Evolutionary conservation across 2,113 vertebrate genomes (phyloP).

Genomic region (Merops nubicus): DNA sequence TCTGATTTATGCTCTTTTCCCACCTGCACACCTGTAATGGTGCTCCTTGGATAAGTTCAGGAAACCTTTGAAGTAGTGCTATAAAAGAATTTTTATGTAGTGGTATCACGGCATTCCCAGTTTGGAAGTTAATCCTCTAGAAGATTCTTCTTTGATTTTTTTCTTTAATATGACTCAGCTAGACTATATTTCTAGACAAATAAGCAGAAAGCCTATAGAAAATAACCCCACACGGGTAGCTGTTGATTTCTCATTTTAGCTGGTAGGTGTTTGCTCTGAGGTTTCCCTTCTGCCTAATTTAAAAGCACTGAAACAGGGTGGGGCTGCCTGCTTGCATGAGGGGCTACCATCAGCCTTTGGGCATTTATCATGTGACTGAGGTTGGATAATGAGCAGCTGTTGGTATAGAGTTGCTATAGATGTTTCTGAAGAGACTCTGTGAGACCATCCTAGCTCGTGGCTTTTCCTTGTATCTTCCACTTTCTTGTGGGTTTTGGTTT

Average conservation of each 20-base stretch:
- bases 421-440: not conserved
- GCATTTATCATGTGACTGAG: not conserved
- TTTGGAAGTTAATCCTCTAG: not conserved
- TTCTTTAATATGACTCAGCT: not conserved
- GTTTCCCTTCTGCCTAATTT: not conserved
- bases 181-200: not conserved
- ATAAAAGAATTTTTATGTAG: not conserved
- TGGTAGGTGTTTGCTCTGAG: not conserved
- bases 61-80: not conserved
- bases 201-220: constrained; percentile 4
- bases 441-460: not conserved
- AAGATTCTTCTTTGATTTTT: not conserved
- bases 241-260: not conserved
- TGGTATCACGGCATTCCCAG: not conserved
- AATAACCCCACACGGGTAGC: not conserved
- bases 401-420: not conserved
- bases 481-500: not conserved
- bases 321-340: not conserved
- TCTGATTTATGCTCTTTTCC: not conserved
- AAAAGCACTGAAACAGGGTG: not conserved
- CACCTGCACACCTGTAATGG: not conserved
- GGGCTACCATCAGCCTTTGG: not conserved
- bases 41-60: not conserved
- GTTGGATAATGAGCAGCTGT: not conserved
- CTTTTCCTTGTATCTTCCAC: not conserved